phyloP scores from a whole-genome alignment of 2,113 vertebrate species.

The Sander vitreus region DNA sequence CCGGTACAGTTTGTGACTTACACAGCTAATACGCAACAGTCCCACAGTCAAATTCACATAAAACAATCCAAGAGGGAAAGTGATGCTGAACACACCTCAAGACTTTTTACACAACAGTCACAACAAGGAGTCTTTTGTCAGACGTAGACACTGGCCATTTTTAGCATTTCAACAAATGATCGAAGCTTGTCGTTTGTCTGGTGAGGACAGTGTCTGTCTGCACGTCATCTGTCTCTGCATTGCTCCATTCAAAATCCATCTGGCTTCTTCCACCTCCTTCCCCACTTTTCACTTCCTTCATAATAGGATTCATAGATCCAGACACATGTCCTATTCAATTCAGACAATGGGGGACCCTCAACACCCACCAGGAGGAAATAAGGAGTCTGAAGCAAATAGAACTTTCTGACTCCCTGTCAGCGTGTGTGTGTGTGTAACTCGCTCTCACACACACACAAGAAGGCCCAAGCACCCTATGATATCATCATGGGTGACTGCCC shows the following conservation, averaged over 20 bases:
- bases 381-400: constrained; percentile 49
- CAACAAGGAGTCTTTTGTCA: not conserved
- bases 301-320: constrained; percentile 73
- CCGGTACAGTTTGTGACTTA: too few species aligned
- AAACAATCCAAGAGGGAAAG: too few species aligned
- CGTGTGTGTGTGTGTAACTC: not conserved
- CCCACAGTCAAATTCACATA: too few species aligned
- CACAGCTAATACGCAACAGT: too few species aligned
- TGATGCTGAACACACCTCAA: not conserved
- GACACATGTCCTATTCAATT: constrained; percentile 61
- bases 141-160: not conserved
- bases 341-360: constrained; percentile 60
- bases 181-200: not conserved
- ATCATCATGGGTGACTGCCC: constrained; percentile 64
- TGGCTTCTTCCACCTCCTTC: not conserved
- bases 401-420: constrained; percentile 41
- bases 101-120: not conserved
- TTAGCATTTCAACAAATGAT: constrained; percentile 7
- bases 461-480: constrained; percentile 31
- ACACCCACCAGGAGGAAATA: constrained; percentile 61
- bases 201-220: not conserved
- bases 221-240: not conserved
- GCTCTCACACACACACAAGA: too few species aligned
- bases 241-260: constrained; percentile 45
- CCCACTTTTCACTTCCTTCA: constrained; percentile 53